Evolutionary conservation across 2,888 invertebrate species (phyloP), one percentile per base, ranked within the genome.

Genomic region (Lycophotia porphyrea): DNA sequence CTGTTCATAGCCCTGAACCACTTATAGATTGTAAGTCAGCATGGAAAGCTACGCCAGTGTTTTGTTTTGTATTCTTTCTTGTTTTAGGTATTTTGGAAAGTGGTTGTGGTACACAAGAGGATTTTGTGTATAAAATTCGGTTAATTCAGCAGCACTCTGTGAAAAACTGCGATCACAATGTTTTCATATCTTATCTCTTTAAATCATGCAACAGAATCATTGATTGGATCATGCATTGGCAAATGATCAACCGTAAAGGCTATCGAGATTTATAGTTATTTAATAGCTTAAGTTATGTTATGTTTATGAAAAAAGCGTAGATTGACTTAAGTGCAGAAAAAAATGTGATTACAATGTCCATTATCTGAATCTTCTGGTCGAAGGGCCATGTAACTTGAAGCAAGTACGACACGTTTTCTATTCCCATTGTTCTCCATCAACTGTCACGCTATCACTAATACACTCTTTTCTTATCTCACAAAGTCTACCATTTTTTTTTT

Each of bases 1-100:
- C 78, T 68, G 78, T 81, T 81, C 82, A 71, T 75, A 69, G 68
- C 66, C 63, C 74, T 71, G 78, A 81, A 78, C 74, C 79, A 68
- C 69, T 79, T 69, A 79, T 65, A 82, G 68, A 82, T 71, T 79
- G 71, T 79, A 71, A 82, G 69, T 78, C 74, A 81, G 75, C 55
- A 78, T 70, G 34, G 69, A 44, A 69, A 71, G 47, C 71, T 49
- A n/a, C 58, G 34, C 27, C 9, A 64, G 55, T 49, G 24, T 76
- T 65, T 66, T 75, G 58, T 80, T 70, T 34, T 49, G 5, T 47
- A 44, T 66, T 63, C 24, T 79, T 75, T 52, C 39, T 80, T 70
- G 44, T 55, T 69, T 69, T 39, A 52, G 18, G 5, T 52, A 55
- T 34, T 63, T 42, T 65, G 27, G 49, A 47, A 61, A 72, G 18